Base-by-base conservation (phyloP, 2,113 vertebrate genomes). In the Aplodontia rufa region DNA sequence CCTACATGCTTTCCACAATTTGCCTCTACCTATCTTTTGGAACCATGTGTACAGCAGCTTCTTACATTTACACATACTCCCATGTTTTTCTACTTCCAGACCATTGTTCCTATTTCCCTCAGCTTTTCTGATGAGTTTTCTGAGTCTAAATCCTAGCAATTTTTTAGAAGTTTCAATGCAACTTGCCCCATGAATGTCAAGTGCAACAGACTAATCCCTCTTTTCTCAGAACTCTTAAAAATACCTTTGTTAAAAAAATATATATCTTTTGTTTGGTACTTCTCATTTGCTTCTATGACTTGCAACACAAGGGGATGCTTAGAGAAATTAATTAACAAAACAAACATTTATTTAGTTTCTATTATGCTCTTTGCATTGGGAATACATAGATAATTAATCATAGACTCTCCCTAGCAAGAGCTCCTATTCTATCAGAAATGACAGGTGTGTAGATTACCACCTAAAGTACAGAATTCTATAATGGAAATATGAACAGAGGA, bases 271-370 rank as follows among this genome's bases (percentile, higher is more conserved):
- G 32, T 90, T 87, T 80, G 86, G 24, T 20, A 89, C 6, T 60
- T 26, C 58, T 72, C 83, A 72, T 93, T 92, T 93, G 14, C 19
- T 80, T 93, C 94, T 13, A 81, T 93, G 72, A 85, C 92, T 87
- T 22, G 20, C 81, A 71, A 84, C 32, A 51, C 3, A 35, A 35
- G 45, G 40, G 47, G 8, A 95, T 12, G 6, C 49, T 49, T 93
- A 91, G 60, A 64, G 35, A 93, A 87, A 87, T 81, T 88, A 53
- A 60, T 87, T 91, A 90, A 82, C 93, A 80, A 97, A 85, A 53
- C 47, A 87, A 74, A 91, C 19, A 95, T n/a, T 96, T 97, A 87
- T 35, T 95, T 87, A 94, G 55, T 49, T 75, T 86, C n/a, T 92
- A 81, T 74, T 93, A 91, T 79, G 30, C 79, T 74, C 68, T 96